Conservation (phyloP, 2,113 vertebrate species). For the Lepidothrix coronata region DNA sequence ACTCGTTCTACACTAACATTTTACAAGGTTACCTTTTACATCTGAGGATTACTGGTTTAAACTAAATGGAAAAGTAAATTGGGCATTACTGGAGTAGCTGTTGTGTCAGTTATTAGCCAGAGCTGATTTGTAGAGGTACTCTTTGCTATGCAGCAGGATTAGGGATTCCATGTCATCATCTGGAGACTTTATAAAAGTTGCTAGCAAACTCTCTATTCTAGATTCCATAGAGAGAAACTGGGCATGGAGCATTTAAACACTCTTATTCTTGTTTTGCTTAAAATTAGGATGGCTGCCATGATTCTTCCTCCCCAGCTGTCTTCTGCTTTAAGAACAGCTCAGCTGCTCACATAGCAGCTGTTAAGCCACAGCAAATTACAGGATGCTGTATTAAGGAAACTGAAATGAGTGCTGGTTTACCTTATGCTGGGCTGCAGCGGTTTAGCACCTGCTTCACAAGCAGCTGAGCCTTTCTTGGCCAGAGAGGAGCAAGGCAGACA, state of each 20-base stretch:
- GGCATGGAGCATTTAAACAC: neutral
- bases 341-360: constrained; percentile 14
- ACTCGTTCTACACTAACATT: neutral
- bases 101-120: neutral
- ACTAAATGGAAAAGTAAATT: neutral
- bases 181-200: neutral
- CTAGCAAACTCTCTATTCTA: neutral
- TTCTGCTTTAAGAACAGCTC: constrained; percentile 2
- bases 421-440: neutral
- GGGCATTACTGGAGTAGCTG: neutral
- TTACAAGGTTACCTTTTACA: neutral
- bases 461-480: neutral
- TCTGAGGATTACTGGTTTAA: neutral
- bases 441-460: constrained; percentile 5
- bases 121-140: neutral
- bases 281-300: neutral
- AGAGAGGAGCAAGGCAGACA: neutral
- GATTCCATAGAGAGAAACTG: neutral
- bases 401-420: neutral
- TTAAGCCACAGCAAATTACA: neutral
- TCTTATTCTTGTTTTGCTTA: neutral
- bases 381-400: neutral
- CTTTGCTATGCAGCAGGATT: neutral
- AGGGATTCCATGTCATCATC: neutral
- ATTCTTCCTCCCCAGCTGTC: constrained; percentile 6